Conservation (phyloP, 2,888 invertebrate genomes). For the Ormia ochracea region DNA sequence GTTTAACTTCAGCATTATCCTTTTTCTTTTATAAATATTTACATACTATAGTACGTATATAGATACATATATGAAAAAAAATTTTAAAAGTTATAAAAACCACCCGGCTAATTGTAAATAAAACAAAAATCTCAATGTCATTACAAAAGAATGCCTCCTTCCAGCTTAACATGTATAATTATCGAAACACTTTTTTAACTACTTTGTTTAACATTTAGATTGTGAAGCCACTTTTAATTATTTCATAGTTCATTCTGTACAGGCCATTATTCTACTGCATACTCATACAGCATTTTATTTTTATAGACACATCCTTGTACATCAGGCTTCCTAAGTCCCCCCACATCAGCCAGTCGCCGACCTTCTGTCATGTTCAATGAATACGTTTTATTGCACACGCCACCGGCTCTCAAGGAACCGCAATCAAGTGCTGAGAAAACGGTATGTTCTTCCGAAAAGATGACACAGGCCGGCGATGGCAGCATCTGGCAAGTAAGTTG, state of each 20-base stretch:
- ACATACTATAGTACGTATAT: too few relatives aligned
- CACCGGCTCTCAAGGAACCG: constrained; percentile 74
- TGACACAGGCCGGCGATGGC: constrained; percentile 89
- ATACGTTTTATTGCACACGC: constrained; percentile 86
- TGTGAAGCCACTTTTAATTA: constrained; percentile 21
- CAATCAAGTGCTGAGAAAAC: constrained; percentile 76
- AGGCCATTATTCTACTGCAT: constrained; percentile 12
- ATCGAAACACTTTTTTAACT: constrained; percentile 2
- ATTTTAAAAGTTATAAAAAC: constrained; percentile 20
- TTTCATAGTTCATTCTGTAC: constrained; percentile 33
- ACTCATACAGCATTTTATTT: constrained; percentile 45
- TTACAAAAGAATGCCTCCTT: constrained; percentile 39
- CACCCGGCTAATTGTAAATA: constrained; percentile 53
- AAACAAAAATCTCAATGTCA: constrained; percentile 15
- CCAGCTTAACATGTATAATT: constrained; percentile 27
- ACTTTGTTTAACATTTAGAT: constrained; percentile 23
- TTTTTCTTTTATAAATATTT: constrained; percentile 7
- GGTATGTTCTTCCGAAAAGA: constrained; percentile 90
- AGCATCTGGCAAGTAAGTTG: constrained; percentile 81
- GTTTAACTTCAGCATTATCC: constrained; percentile 20
- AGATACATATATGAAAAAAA: constrained; percentile 8
- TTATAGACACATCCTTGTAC: constrained; percentile 81
- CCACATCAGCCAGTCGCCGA: constrained; percentile 82
- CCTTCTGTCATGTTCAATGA: constrained; percentile 94
- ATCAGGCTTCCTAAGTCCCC: constrained; percentile 84